These are phyloP conservation scores for Neodiprion fabricii DNA, from an alignment of 1,140 invertebrate species.

Conservation along the genomic window DNA sequence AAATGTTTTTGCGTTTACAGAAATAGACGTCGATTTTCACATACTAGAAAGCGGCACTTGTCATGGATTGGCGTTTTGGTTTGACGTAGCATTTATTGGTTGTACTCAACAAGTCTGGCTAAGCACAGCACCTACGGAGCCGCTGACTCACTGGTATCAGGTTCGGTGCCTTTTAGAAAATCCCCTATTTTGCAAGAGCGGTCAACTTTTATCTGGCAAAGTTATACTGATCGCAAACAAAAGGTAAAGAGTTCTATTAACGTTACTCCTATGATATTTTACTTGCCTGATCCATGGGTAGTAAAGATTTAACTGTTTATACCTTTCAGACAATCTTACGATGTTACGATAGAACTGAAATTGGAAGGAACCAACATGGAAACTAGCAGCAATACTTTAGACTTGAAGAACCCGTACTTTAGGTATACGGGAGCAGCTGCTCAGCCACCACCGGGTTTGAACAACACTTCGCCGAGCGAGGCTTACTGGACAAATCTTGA, in stretches of 20 bases:
- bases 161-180: slow-evolving; percentile 94
- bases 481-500: slow-evolving; percentile 88
- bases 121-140: slow-evolving; percentile 97
- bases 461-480: slow-evolving; percentile 90
- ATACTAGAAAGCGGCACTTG: slow-evolving; percentile 92
- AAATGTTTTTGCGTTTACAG: slow-evolving; percentile 51
- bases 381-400: slow-evolving; percentile 86
- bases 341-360: slow-evolving; percentile 95
- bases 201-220: slow-evolving; percentile 87
- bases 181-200: slow-evolving; percentile 94
- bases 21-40: slow-evolving; percentile 94
- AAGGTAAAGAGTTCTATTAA: slow-evolving; percentile 63
- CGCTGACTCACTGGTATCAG: slow-evolving; percentile 99
- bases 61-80: slow-evolving; percentile 99
- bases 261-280: not conserved
- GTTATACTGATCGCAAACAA: slow-evolving; percentile 93
- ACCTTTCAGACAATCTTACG: slow-evolving; percentile 88
- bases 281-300: not conserved
- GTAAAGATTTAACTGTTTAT: slow-evolving; percentile 11
- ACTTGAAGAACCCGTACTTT: slow-evolving; percentile 99
- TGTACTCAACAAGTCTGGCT: slow-evolving; percentile 92
- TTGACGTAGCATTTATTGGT: slow-evolving; percentile 98
- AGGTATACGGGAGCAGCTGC: slow-evolving; percentile 88
- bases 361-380: slow-evolving; percentile 86
- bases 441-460: slow-evolving; percentile 87